Evolutionary conservation across 2,797 vertebrate species (phyloP), one percentile per base, ranked within the genome.

Genomic region (Aselliscus stoliczkanus): DNA sequence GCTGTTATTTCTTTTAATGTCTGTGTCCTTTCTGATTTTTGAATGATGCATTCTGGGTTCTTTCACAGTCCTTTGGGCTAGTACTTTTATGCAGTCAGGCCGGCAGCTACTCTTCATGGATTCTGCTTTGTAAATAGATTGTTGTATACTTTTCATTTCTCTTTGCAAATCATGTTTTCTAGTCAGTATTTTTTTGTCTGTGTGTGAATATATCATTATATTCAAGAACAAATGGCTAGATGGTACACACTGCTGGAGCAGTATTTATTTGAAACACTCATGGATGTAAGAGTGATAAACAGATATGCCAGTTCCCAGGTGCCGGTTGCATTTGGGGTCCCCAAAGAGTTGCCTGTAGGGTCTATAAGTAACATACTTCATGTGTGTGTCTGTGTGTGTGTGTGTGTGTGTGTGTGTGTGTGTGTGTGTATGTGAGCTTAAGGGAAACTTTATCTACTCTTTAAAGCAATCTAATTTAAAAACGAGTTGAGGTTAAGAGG

Each of bases 201-300:
- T 23, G 0, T 76, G 25, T 56, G 37, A 82, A 2, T 39, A 5
- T 77, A 21, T 80, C 2, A 31, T 62, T 31, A 25, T 1, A 27
- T 0, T n/a, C 7, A 52, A 58, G 44, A 62, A 11, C 18, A 42
- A 64, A 14, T 5, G 15, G 21, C 15, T 10, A 1, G 11, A 9
- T 1, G 44, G 18, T 44, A 4, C 9, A 11, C 5, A 50, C 27
- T 50, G 7, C 18, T 47, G 13, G 10, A 50, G 20, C 4, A 69
- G 21, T 21, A 34, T 18, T 75, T 58, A 34, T 42, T 42, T 47
- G 47, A 81, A 34, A 56, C 18, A 34, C 25, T 54, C 21, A 21
- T 0, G 6, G 27, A 37, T 4, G 47, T 3, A 42, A 50, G 27
- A 70, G 10, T 50, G 3, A 1, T 15, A 44, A 2, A 4, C 56